phyloP scores from a whole-genome alignment of 1,140 invertebrate genomes.

The Trichomalopsis sarcophagae region DNA sequence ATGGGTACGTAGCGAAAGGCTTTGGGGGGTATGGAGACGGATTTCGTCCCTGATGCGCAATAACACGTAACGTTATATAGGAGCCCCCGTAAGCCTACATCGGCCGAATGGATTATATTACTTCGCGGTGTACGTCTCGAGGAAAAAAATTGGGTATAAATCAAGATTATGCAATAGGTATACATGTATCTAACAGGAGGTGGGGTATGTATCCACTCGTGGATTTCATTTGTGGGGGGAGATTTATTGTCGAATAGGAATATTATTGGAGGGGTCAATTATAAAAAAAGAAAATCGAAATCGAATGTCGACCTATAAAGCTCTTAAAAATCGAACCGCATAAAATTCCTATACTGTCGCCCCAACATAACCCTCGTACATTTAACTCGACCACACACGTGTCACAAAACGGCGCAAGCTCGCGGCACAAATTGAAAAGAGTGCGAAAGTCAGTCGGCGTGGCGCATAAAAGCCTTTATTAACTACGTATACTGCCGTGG shows the following conservation, averaged over 20 bases:
- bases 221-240: no score
- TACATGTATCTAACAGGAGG: not conserved
- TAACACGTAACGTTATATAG: not conserved
- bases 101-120: not conserved
- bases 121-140: not conserved
- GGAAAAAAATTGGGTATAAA: not conserved
- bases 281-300: no score
- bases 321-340: no score
- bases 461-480: not conserved
- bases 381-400: not conserved
- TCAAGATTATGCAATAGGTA: not conserved
- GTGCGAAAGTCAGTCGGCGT: not conserved
- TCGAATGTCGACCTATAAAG: no score
- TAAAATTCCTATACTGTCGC: no score
- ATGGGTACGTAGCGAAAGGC: not conserved
- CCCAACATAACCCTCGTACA: not conserved
- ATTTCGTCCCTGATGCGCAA: not conserved
- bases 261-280: no score
- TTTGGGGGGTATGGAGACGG: not conserved
- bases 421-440: no score
- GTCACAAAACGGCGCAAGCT: not conserved
- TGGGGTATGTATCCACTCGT: no score
- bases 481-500: not conserved
- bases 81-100: not conserved
- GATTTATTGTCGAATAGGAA: no score